Evolutionary conservation across 2,113 vertebrate genomes (phyloP), one percentile per base, ranked within the genome.

Genomic region (Campylomormyrus numenius): DNA sequence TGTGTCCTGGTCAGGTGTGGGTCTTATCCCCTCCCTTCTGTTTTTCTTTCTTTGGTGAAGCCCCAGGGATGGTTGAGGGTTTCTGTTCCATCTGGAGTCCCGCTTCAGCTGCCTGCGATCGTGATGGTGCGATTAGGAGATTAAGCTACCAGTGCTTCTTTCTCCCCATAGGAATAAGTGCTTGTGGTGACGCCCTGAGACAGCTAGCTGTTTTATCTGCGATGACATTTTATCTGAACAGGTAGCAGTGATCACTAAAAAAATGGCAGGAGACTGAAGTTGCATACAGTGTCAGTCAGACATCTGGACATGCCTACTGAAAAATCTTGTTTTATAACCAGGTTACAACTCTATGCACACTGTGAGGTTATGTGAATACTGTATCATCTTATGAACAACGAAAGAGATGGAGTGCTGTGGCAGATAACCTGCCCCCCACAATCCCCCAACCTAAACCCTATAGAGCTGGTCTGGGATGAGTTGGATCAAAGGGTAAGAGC

Each of bases 111-210:
- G 88, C 46, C 62, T 56, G 85, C 24, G 50, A 39, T 66, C 48
- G 52, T 35, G 45, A 77, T 35, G 45, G 66, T 58, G 24, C 89
- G 92, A 94, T 94, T 91, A 93, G 92, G 91, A 95, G 94, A 96
- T 96, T 97, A 96, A 96, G 92, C 95, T 94, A 87, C 92, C 93
- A 92, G 90, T 48, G 90, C 92, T 92, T 95, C 93, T 91, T 50
- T 46, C 48, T 93, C 94, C 89, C 95, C 93, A 92, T 87, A 90
- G 85, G 93, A 94, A 96, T 96, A 95, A 96, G 90, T 91, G 92
- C 93, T 90, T 89, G 91, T 92, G 92, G 52, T 93, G 93, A 92
- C 92, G 92, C 66, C 50, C 53, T 53, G 42, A 62, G 2, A 35
- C 66, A 5, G 66, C 66, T 95, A 94, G 93, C 93, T 95, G 95